phyloP scores from a whole-genome alignment of 2,888 invertebrate species.

The Stenchaetothrips biformis region DNA sequence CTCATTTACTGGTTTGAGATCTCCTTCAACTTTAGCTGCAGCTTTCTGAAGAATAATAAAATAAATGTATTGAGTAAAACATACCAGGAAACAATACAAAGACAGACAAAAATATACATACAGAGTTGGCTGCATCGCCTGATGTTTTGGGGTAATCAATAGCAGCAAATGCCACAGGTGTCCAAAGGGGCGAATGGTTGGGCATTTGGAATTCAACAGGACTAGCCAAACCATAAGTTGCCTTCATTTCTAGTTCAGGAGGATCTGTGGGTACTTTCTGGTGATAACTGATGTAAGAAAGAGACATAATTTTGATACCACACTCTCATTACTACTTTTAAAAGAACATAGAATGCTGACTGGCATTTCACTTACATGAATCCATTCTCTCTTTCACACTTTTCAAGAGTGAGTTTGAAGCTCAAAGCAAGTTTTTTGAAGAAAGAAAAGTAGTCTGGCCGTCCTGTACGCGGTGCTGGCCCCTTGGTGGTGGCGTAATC shows the following conservation, averaged over 20 bases:
- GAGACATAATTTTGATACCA: constrained; percentile 27
- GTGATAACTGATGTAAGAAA: constrained; percentile 50
- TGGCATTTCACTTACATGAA: constrained; percentile 51
- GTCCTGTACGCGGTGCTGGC: constrained; percentile 51
- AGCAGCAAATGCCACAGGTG: constrained; percentile 40
- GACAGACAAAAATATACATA: constrained; percentile 28
- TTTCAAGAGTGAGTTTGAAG: constrained; percentile 55
- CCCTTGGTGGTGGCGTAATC: constrained; percentile 55
- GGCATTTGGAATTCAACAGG: constrained; percentile 55
- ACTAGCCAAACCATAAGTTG: constrained; percentile 57
- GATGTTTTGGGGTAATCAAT: constrained; percentile 45
- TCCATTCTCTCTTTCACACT: constrained; percentile 60
- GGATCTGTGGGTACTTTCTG: constrained; percentile 56
- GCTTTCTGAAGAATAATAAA: background rate
- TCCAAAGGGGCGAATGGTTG: constrained; percentile 50
- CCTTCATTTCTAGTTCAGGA: constrained; percentile 53
- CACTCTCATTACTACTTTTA: background rate
- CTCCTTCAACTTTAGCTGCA: background rate
- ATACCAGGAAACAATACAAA: background rate
- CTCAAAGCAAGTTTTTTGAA: constrained; percentile 55
- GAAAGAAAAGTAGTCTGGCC: constrained; percentile 57
- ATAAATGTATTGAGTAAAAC: background rate
- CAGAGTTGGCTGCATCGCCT: constrained; percentile 35
- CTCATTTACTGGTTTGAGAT: constrained; percentile 24
- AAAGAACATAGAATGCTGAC: too few species aligned